These are phyloP conservation scores for Archips xylosteana DNA, from an alignment of 2,888 invertebrate species.

Conservation along the genomic window DNA sequence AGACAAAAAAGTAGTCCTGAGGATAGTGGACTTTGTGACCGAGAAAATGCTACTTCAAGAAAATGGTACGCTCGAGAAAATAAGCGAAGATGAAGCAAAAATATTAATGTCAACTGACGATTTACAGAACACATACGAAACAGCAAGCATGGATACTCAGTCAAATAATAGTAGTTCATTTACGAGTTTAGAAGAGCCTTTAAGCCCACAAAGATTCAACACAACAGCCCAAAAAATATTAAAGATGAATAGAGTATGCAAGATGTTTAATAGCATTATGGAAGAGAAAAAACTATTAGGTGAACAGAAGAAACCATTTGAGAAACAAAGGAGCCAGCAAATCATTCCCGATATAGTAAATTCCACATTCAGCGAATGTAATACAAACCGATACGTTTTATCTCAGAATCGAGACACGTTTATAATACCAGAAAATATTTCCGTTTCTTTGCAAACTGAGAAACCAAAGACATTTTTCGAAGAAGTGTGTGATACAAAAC, in stretches of 20 bases:
- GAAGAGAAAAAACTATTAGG: conserved; percentile 48
- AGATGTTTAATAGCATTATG: conserved; percentile 58
- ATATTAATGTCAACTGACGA: conserved; percentile 66
- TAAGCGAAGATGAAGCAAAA: conserved; percentile 77
- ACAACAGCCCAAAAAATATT: conserved; percentile 64
- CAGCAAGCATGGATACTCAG: conserved; percentile 43
- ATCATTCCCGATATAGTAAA: conserved; percentile 80
- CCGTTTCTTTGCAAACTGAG: conserved; percentile 71
- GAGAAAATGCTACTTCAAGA: conserved; percentile 85
- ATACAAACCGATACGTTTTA: conserved; percentile 57
- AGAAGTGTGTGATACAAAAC: conserved; percentile 21
- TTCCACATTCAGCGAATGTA: conserved; percentile 71
- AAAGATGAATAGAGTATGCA: conserved; percentile 69
- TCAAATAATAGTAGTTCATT: conserved; percentile 42
- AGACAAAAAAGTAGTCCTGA: conserved; percentile 78
- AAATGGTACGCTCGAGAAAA: conserved; percentile 79
- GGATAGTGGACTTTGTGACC: conserved; percentile 84
- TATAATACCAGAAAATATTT: conserved; percentile 74
- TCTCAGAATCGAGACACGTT: conserved; percentile 65
- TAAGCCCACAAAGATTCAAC: conserved; percentile 59
- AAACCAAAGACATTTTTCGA: conserved; percentile 50
- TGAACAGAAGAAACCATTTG: conserved; percentile 33
- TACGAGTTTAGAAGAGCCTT: conserved; percentile 39
- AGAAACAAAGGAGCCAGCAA: conserved; percentile 56
- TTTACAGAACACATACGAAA: conserved; percentile 47